Percentiles rank a stretch among this genome's conserved stretches.
Evolutionary conservation across 2,113 vertebrate genomes (phyloP).

Genomic region (Pterocles burchelli): DNA sequence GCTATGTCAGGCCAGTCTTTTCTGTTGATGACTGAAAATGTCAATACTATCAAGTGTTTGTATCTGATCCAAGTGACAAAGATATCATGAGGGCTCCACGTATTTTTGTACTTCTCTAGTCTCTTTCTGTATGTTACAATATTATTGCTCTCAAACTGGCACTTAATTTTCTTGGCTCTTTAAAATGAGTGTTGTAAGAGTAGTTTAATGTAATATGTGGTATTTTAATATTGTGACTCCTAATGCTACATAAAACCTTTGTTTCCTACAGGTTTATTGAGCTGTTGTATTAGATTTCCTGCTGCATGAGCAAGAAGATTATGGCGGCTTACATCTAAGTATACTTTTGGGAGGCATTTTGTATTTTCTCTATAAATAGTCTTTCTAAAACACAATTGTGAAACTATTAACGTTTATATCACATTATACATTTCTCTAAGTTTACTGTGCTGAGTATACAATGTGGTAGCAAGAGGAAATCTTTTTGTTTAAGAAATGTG

Average conservation of each 20-base stretch:
- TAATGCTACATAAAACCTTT: constrained; percentile 87
- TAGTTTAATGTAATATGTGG: constrained; percentile 75
- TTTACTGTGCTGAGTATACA: constrained; percentile 70
- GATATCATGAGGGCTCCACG: not conserved
- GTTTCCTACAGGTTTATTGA: constrained; percentile 95
- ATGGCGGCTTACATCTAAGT: constrained; percentile 96
- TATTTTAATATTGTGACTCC: constrained; percentile 82
- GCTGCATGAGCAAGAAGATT: constrained; percentile 98
- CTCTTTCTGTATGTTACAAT: not conserved
- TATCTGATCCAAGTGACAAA: not conserved
- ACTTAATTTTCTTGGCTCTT: constrained; percentile 74
- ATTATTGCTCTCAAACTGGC: constrained; percentile 69
- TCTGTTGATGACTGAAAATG: not conserved
- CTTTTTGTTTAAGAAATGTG: constrained; percentile 61
- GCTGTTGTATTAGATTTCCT: constrained; percentile 93
- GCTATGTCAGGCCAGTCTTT: not conserved
- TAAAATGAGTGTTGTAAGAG: constrained; percentile 77
- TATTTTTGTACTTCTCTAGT: not conserved
- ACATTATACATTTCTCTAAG: constrained; percentile 76
- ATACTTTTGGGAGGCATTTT: constrained; percentile 89
- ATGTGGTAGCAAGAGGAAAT: constrained; percentile 65
- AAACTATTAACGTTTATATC: constrained; percentile 84
- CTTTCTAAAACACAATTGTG: constrained; percentile 82
- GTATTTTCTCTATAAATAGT: constrained; percentile 86
- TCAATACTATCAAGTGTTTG: not conserved